phyloP scores from a whole-genome alignment of 2,888 invertebrate species.

The Eurytoma californica region DNA sequence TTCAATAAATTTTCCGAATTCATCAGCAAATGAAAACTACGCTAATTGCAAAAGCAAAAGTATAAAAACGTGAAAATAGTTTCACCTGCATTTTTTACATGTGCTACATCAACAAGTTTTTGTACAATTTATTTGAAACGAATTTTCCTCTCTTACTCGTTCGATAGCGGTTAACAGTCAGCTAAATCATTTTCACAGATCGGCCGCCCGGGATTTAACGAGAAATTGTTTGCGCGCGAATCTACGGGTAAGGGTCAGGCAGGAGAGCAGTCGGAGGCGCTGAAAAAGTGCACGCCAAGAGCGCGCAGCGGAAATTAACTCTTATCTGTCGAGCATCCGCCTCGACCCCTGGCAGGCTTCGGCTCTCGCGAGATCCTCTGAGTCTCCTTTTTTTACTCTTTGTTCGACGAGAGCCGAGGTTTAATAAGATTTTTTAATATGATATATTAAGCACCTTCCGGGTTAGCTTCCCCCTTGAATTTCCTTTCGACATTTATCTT shows the following conservation, averaged over 20 bases:
- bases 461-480: neutral
- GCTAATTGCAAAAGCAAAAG: no score
- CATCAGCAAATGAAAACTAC: no score
- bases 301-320: constrained; percentile 49
- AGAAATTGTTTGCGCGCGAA: constrained; percentile 41
- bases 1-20: no score
- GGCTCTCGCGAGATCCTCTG: neutral
- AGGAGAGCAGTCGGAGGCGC: neutral
- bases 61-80: no score
- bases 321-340: constrained; percentile 40
- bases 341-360: neutral
- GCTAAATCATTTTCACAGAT: constrained; percentile 28
- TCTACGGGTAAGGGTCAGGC: constrained; percentile 17
- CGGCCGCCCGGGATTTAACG: neutral
- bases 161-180: constrained; percentile 1
- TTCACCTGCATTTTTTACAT: no score
- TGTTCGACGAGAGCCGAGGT: constrained; percentile 26
- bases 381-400: constrained; percentile 14
- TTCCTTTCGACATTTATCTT: constrained; percentile 20
- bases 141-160: neutral
- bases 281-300: constrained; percentile 19
- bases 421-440: constrained; percentile 47
- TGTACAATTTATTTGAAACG: no score
- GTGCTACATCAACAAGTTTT: no score
- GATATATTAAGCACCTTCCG: constrained; percentile 38